Evolutionary conservation across 2,113 vertebrate genomes (phyloP).

Genomic region (Actenoides hombroni): DNA sequence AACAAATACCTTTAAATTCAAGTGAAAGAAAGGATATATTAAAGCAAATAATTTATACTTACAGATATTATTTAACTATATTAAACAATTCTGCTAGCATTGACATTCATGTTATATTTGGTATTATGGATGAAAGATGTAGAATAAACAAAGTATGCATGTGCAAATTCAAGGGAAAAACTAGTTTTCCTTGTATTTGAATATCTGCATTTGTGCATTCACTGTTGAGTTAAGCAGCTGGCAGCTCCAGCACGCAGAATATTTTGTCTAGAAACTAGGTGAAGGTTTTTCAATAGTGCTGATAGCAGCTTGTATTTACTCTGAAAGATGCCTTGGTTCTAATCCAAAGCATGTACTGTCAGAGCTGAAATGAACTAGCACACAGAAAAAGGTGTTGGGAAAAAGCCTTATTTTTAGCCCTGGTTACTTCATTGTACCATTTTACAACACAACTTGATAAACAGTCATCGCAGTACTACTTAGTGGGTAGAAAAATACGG

Average conservation of each 20-base stretch:
- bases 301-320: not conserved
- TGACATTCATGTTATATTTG: not conserved
- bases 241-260: not conserved
- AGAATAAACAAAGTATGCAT: not conserved
- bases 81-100: not conserved
- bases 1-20: not conserved
- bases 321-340: not conserved
- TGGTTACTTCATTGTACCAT: not conserved
- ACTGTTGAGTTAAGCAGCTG: not conserved
- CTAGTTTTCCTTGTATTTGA: not conserved
- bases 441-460: not conserved
- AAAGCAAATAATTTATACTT: not conserved
- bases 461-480: not conserved
- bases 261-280: not conserved
- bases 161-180: not conserved
- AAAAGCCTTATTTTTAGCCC: slow-evolving; percentile 9
- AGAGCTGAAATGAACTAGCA: not conserved
- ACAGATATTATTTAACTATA: not conserved
- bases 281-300: not conserved
- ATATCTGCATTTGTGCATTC: not conserved
- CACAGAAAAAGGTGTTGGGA: not conserved
- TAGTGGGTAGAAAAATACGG: not conserved
- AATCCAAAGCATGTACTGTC: not conserved
- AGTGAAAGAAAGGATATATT: not conserved
- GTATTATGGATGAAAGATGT: not conserved